Percentiles rank a stretch among this genome's conserved stretches.
These are phyloP conservation scores for Axis porcinus DNA, from an alignment of 2,113 vertebrate genomes.

Conservation along the genomic window DNA sequence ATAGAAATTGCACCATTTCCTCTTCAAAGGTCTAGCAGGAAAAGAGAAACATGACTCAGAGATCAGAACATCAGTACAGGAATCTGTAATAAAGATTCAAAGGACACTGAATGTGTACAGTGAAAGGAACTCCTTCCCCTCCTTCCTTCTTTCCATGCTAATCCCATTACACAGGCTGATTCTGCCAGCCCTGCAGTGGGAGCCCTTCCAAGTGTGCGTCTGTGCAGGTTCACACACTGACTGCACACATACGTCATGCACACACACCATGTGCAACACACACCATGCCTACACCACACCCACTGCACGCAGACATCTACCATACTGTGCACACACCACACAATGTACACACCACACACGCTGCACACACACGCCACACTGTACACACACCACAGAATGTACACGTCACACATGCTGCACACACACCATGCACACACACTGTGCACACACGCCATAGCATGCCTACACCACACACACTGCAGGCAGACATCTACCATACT, in stretches of 20 bases:
- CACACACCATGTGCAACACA: not conserved
- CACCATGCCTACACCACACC: not conserved
- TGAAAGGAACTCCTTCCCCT: not conserved
- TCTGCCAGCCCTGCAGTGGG: not conserved
- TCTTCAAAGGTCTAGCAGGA: not conserved
- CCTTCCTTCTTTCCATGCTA: not conserved
- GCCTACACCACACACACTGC: too few species aligned
- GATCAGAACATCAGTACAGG: not conserved
- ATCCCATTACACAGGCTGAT: rapidly evolving
- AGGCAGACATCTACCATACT: too few species aligned
- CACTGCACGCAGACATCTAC: not conserved
- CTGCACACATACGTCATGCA: not conserved
- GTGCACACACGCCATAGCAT: too few species aligned
- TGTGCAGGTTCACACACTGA: not conserved
- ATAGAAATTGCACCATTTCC: not conserved
- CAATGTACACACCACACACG: not conserved
- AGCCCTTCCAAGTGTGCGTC: rapidly evolving
- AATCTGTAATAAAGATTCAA: not conserved
- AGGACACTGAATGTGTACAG: not conserved
- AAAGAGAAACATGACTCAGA: not conserved
- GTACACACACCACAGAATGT: not conserved
- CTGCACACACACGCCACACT: not conserved
- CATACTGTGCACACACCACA: not conserved
- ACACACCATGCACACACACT: not conserved
- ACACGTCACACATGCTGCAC: not conserved